Percentiles rank a stretch among this genome's conserved stretches.
Conservation (phyloP, 2,888 invertebrate genomes). For the Lasioglossum calceatum region DNA sequence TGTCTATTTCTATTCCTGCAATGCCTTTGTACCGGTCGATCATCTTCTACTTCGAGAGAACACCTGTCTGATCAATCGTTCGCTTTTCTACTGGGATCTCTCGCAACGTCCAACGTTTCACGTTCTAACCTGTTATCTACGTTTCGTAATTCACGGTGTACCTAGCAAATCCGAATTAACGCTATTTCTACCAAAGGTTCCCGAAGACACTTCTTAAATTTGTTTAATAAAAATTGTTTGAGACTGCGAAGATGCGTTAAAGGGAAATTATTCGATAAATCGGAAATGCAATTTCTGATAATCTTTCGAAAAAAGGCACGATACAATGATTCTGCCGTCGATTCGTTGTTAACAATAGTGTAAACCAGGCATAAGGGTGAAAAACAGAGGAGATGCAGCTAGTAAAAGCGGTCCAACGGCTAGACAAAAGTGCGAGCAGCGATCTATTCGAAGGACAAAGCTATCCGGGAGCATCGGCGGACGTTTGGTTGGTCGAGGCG, state of each 20-base stretch:
- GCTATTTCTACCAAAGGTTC: too few relatives aligned
- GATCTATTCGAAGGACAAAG: constrained; percentile 30
- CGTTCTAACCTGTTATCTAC: neutral
- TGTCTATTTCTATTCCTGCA: neutral
- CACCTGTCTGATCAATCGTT: neutral
- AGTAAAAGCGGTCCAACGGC: neutral
- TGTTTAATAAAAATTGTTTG: too few relatives aligned
- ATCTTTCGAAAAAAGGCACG: too few relatives aligned
- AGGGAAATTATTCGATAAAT: too few relatives aligned
- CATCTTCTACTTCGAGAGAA: neutral
- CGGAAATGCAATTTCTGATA: too few relatives aligned
- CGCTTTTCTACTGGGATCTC: neutral
- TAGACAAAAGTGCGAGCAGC: neutral
- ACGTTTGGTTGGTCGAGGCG: constrained; percentile 25
- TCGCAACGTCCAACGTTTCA: neutral
- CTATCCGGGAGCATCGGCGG: constrained; percentile 11
- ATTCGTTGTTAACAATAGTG: neutral
- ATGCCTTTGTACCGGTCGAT: neutral
- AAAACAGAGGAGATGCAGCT: neutral
- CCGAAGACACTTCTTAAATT: neutral
- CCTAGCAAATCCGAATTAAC: neutral
- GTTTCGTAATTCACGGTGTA: neutral
- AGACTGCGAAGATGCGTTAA: too few relatives aligned
- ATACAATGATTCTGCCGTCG: too few relatives aligned
- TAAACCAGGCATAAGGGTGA: neutral